Evolutionary conservation across 1,140 invertebrate species (phyloP).

Genomic region (Eriocheir sinensis): DNA sequence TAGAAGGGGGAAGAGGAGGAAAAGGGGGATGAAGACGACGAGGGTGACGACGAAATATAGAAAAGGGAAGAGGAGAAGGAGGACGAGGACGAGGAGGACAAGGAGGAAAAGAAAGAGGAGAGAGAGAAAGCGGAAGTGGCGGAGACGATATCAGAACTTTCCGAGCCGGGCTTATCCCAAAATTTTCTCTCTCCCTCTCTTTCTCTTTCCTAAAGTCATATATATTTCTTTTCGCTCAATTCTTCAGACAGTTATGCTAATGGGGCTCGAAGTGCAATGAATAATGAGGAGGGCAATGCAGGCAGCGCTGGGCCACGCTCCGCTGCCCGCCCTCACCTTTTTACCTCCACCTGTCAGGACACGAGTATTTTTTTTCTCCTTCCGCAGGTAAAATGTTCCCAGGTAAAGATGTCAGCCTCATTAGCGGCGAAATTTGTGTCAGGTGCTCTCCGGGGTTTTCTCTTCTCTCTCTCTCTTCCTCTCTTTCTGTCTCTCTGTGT

Average conservation of each 20-base stretch:
- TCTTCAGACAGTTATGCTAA: neutral
- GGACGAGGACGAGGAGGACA: neutral
- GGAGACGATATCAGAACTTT: no score
- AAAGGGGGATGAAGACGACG: neutral
- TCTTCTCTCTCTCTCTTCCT: neutral
- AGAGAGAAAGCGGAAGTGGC: neutral
- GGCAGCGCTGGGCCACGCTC: neutral
- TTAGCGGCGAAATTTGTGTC: neutral
- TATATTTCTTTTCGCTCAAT: neutral
- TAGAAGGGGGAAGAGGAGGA: no score
- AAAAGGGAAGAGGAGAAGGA: neutral
- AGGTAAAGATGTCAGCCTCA: neutral
- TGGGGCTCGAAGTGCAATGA: neutral
- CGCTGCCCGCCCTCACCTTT: neutral
- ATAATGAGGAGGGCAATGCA: neutral
- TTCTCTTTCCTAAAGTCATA: neutral
- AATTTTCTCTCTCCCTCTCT: no score
- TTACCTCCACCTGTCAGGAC: neutral
- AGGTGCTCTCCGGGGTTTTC: neutral
- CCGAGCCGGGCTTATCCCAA: no score
- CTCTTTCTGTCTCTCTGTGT: neutral
- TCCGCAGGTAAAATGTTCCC: neutral
- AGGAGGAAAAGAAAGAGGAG: neutral
- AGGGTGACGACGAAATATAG: neutral
- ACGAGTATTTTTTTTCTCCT: neutral